These are phyloP conservation scores for Lampris incognitus DNA, from an alignment of 2,113 vertebrate species.

Conservation along the genomic window DNA sequence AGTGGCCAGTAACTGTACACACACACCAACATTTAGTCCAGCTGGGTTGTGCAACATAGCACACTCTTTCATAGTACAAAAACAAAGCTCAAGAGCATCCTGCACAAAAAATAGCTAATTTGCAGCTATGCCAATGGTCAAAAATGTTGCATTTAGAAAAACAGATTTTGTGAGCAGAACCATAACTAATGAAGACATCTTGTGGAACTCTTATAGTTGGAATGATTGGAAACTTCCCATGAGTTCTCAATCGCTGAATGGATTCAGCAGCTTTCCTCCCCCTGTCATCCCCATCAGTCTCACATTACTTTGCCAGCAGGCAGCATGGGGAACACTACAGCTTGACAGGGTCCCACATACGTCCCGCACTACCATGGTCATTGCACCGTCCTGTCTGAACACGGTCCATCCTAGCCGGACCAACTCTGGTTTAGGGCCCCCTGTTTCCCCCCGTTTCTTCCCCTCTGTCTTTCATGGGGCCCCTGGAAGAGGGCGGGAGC, in stretches of 20 bases:
- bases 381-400: conserved; percentile 34
- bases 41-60: too few relatives aligned
- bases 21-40: too few relatives aligned
- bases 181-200: background rate
- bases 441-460: conserved; percentile 61
- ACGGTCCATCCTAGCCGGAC: conserved; percentile 40
- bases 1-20: too few relatives aligned
- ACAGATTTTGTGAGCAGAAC: background rate
- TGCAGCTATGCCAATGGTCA: too few relatives aligned
- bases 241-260: conserved; percentile 43
- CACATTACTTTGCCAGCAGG: conserved; percentile 42
- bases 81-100: too few relatives aligned
- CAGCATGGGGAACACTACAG: conserved; percentile 15
- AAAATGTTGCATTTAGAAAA: too few relatives aligned
- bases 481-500: conserved; percentile 75
- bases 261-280: conserved; percentile 58
- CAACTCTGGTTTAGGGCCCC: conserved; percentile 54
- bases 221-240: conserved; percentile 42
- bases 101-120: too few relatives aligned
- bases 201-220: conserved; percentile 27
- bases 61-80: too few relatives aligned
- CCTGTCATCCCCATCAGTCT: conserved; percentile 62
- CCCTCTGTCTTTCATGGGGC: conserved; percentile 71
- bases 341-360: conserved; percentile 30
- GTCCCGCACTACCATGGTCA: conserved; percentile 6